A percentile compares a stretch with the other conserved stretches of the same genome.
Conservation (phyloP, 2,797 vertebrate genomes). For the Chanos chanos region DNA sequence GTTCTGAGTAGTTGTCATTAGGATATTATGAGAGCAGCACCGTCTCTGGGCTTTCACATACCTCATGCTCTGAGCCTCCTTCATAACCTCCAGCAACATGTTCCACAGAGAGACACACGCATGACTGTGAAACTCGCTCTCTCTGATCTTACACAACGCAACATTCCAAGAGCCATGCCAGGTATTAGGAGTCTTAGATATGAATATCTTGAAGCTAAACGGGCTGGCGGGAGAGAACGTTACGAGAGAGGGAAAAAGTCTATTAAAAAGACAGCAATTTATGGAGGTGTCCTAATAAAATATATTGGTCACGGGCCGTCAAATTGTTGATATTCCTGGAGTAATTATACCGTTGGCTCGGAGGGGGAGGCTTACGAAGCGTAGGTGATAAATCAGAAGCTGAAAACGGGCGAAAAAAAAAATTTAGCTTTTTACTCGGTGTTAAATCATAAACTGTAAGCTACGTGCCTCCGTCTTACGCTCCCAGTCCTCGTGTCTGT, state of each 20-base stretch:
- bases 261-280: slow-evolving; percentile 11
- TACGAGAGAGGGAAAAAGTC: neutral
- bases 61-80: no score
- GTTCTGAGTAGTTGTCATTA: no score
- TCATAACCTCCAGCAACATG: no score
- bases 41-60: no score
- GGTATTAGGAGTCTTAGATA: slow-evolving; percentile 17
- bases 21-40: no score
- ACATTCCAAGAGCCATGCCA: neutral
- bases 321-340: slow-evolving; percentile 27
- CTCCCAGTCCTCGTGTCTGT: neutral
- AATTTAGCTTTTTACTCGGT: neutral
- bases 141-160: slow-evolving; percentile 4
- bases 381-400: slow-evolving; percentile 21
- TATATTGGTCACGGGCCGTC: neutral
- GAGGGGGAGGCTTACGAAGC: slow-evolving; percentile 4
- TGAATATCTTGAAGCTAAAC: neutral
- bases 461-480: neutral
- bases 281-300: neutral
- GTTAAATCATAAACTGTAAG: slow-evolving; percentile 28
- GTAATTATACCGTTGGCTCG: slow-evolving; percentile 12
- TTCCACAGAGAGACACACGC: no score
- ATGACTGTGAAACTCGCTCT: no score
- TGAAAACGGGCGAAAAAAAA: no score
- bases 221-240: neutral